Base-by-base conservation (phyloP, 2,113 vertebrate genomes). In the Crocuta crocuta region DNA sequence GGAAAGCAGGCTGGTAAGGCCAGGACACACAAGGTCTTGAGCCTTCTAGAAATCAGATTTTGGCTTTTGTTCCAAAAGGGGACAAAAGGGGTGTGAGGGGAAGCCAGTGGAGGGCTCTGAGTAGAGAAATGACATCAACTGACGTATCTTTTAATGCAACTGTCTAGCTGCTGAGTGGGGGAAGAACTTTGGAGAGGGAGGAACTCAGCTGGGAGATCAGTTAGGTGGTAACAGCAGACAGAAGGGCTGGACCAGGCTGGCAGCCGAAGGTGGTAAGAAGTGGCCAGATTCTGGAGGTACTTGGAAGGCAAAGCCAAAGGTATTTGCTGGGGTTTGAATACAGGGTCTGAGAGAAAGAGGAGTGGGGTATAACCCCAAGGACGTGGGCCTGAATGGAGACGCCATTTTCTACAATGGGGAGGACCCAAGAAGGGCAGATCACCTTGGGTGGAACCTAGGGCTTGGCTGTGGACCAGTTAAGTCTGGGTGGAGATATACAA, bases 1-100 rank as follows among this genome's bases (percentile, higher is more conserved):
- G 26, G 79, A 26, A 43, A 63, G 31, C 48, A 35, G n/a, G 39
- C 11, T 71, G n/a, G 26, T 63, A 74, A 95, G 45, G 63, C 17
- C 53, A 74, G 45, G 61, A 58, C 26, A 4, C 39, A 79, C 15
- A 50, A 82, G 16, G 39, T 95, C 68, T 85, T 73, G 5, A 63
- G 88, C 9, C 39, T 53, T 73, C 61, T 9, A 10, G 53, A 79
- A 43, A 79, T 82, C 48, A 83, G 63, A 73, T 73, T 94, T 84
- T 73, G 45, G 82, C 65, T 94, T 95, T 74, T 89, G 82, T 74
- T 80, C 45, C 89, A 68, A 80, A n/a, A n/a, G n/a, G n/a, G n/a
- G n/a, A n/a, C n/a, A n/a, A n/a, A n/a, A n/a, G n/a, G n/a, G n/a
- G 31, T 65, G 55, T 84, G 39, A 84, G 35, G 61, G 21, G 71